These are phyloP conservation scores for Percina caprodes DNA, from an alignment of 2,113 vertebrate genomes.

Conservation along the genomic window DNA sequence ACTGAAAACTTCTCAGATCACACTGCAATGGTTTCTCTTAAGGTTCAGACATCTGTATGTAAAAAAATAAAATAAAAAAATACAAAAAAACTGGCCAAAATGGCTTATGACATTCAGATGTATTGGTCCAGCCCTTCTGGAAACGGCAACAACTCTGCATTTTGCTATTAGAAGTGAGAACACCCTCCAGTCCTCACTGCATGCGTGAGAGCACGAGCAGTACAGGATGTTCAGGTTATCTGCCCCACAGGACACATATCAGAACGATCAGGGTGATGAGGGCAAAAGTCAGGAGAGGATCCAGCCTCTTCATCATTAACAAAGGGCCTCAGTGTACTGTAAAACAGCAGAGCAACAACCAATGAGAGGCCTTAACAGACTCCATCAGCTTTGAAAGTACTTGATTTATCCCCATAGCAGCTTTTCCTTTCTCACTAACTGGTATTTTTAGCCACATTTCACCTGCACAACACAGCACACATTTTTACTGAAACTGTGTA, in stretches of 20 bases:
- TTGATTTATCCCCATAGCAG: neutral
- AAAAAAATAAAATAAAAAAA: slow-evolving; percentile 11
- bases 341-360: neutral
- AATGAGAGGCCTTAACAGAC: neutral
- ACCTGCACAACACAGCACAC: neutral
- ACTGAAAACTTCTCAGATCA: slow-evolving; percentile 1
- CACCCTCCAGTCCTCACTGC: neutral
- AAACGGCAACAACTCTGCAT: neutral
- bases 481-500: neutral
- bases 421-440: neutral
- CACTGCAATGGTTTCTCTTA: neutral
- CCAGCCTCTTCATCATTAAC: neutral
- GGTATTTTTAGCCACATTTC: neutral
- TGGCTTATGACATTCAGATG: neutral
- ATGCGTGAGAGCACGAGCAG: neutral
- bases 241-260: neutral
- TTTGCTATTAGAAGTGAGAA: neutral
- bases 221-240: neutral
- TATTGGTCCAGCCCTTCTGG: neutral
- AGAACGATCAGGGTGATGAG: neutral
- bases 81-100: slow-evolving; percentile 8
- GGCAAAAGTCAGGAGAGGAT: neutral
- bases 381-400: neutral
- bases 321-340: neutral
- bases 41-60: neutral